Base-by-base conservation (phyloP, 2,113 vertebrate species). In the Chloebia gouldiae region DNA sequence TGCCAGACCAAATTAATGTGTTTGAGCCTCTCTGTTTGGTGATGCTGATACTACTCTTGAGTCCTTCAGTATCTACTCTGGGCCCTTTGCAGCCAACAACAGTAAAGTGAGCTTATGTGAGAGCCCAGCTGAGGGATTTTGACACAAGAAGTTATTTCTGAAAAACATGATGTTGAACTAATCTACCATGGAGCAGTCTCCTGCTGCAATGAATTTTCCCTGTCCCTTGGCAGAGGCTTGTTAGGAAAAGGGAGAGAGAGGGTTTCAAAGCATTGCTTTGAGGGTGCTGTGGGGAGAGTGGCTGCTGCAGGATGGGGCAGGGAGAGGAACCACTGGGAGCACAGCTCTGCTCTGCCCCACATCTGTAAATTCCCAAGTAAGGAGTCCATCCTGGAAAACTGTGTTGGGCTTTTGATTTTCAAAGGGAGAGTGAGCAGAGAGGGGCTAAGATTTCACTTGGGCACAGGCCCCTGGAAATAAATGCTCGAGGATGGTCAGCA, bases 121-220 rank as follows among this genome's bases (percentile, higher is more conserved):
- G 53, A 79, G 53, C 60, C 61, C 50, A 77, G 70, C 39, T 69
- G 50, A 90, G 81, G 91, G 83, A 95, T 94, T 93, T 87, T 82
- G 68, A 76, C 81, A 82, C n/a, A 42, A 82, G 44, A 70, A 73
- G 66, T 73, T 86, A 25, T 69, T 94, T 90, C 73, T 79, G 56
- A 64, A 91, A 93, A 84, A 79, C 73, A 66, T 2, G 45, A 70
- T 78, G 83, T 86, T 80, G 66, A 69, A 37, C 78, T 91, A 75
- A 81, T 81, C 60, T 85, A 44, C 78, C 61, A 64, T 40, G 61
- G 53, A 81, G 33, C n/a, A 44, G 33, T 42, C 78, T 81, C 28
- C 37, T 72, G 24, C 66, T 85, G 65, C 81, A 78, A 17, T 71
- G 83, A 27, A 66, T 81, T 95, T 88, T 31, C 42, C 72, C 47